Evolutionary conservation across 2,113 vertebrate genomes (phyloP), one percentile per base, ranked within the genome.

Genomic region (Myrmophylax atrothorax): DNA sequence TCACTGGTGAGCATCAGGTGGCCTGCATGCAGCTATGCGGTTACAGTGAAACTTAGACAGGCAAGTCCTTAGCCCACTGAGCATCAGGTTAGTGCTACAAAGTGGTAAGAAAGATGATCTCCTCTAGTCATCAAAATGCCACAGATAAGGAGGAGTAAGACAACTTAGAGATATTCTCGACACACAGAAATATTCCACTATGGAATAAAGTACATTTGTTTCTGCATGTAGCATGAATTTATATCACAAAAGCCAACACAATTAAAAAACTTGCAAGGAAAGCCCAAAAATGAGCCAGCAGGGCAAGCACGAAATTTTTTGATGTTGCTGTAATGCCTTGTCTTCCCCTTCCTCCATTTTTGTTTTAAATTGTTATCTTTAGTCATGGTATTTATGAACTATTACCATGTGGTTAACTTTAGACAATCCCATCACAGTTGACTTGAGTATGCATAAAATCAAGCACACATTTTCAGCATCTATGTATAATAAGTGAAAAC

Each of bases 371-470:
- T 80, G 28, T 77, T 84, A 81, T 38, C 38, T 59, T 73, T 42
- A 85, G 37, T 76, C 40, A 82, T n/a, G 23, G 85, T 73, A 92
- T 84, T 95, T 90, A 73, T 78, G 62, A 94, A 93, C 56, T 53
- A 49, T 35, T 68, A 64, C 37, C n/a, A 68, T 14, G 25, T 35
- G n/a, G 47, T 68, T 96, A 89, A 88, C 64, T 94, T 95, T 8
- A 87, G 85, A 92, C 47, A 86, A 59, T 55, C 19, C 14, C 63
- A 96, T 59, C 76, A 64, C 25, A 72, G 47, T 5, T 91, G 88
- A 86, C 68, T 84, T 60, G 28, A 40, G 23, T 13, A 81, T 33
- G 42, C 1, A 0, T 84, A 31, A 94, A 90, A 37, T 89, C 73
- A 87, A 84, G 73, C 28, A 72, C 22, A 59, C 8, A 47, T 80